These are phyloP conservation scores for Hippocampus guttulatus DNA, from an alignment of 2,113 vertebrate species.

Conservation along the genomic window DNA sequence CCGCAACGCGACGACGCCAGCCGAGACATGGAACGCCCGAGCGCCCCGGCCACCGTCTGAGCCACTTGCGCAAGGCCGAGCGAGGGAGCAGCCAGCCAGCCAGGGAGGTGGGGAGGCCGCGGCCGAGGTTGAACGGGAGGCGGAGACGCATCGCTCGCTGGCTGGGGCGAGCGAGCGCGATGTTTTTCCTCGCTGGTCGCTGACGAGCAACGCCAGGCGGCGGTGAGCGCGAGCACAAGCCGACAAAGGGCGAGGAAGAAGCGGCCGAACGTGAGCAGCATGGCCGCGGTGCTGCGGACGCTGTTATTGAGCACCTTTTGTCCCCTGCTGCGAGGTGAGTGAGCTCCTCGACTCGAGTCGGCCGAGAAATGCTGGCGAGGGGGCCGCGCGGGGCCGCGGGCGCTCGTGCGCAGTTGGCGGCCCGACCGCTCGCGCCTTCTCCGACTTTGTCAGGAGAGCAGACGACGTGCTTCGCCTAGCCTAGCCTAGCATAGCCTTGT, in stretches of 20 bases:
- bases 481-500: background rate
- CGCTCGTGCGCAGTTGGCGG: slow-evolving; percentile 17
- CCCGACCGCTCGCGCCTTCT: slow-evolving; percentile 16
- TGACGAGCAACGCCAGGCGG: slow-evolving; percentile 3
- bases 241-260: slow-evolving; percentile 54
- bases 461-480: slow-evolving; percentile 29
- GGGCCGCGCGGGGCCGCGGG: slow-evolving; percentile 1
- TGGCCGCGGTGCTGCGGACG: slow-evolving; percentile 84
- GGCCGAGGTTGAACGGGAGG: background rate
- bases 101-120: background rate
- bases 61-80: background rate
- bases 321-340: slow-evolving; percentile 83
- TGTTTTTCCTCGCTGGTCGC: background rate
- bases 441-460: slow-evolving; percentile 17
- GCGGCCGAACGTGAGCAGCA: slow-evolving; percentile 69
- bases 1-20: background rate
- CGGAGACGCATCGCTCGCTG: too few species aligned
- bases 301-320: slow-evolving; percentile 84
- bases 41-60: background rate
- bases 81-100: too few species aligned
- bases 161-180: background rate
- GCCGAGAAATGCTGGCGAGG: background rate
- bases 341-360: background rate
- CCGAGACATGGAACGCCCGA: background rate
- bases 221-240: slow-evolving; percentile 54